phyloP scores from a whole-genome alignment of 1,140 invertebrate species.

The Heliconius congener region DNA sequence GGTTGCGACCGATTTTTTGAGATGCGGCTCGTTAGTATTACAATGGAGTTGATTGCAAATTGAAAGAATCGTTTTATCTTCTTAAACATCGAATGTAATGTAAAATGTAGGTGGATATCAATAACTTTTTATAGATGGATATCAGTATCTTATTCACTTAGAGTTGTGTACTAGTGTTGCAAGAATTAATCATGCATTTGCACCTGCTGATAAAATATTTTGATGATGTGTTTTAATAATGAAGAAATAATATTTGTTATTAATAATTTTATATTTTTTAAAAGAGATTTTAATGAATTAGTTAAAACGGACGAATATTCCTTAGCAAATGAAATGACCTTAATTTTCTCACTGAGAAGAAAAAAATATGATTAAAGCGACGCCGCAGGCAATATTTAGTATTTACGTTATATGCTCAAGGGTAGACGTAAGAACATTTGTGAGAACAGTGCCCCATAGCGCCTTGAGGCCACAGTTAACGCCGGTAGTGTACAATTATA shows the following conservation, averaged over 20 bases:
- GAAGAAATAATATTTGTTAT: background rate
- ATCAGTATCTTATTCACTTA: background rate
- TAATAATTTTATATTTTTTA: background rate
- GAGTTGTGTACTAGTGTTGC: background rate
- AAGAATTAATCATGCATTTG: background rate
- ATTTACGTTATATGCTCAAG: conserved; percentile 17
- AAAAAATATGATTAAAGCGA: background rate
- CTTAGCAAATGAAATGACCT: background rate
- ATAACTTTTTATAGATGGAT: background rate
- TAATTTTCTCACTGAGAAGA: background rate
- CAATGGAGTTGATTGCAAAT: conserved; percentile 20
- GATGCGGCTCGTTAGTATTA: conserved; percentile 17
- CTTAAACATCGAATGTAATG: background rate
- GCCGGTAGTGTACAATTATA: conserved; percentile 44
- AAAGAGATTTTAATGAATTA: background rate
- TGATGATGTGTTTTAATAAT: background rate
- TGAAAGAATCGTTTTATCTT: conserved; percentile 10
- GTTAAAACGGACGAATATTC: background rate
- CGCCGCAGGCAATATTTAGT: conserved; percentile 5
- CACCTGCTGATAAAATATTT: conserved; percentile 11
- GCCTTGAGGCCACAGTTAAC: conserved; percentile 32
- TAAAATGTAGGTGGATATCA: conserved; percentile 1
- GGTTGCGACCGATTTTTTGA: conserved; percentile 25
- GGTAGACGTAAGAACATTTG: conserved; percentile 13
- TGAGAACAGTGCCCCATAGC: conserved; percentile 5